phyloP scores from a whole-genome alignment of 2,888 invertebrate genomes.

The Meiosimyza platycephala region DNA sequence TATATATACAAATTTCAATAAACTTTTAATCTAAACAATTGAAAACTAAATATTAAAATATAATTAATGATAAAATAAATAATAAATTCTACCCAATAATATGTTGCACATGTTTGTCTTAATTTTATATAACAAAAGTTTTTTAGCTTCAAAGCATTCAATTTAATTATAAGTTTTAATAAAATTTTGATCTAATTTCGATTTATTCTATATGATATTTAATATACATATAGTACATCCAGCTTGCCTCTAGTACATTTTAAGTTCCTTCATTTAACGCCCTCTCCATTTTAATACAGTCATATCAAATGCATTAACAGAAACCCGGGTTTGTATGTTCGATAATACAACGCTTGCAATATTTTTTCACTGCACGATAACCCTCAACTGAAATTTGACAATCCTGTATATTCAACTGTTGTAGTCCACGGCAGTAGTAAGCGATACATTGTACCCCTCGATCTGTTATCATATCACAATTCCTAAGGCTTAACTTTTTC shows the following conservation, averaged over 20 bases:
- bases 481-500: conserved; percentile 88
- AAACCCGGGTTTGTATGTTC: conserved; percentile 96
- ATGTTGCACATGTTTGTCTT: conserved; percentile 24
- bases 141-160: neutral
- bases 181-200: neutral
- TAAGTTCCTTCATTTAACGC: neutral
- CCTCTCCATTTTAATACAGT: neutral
- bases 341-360: conserved; percentile 91
- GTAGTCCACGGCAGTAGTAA: conserved; percentile 88
- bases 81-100: neutral
- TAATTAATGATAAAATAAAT: conserved; percentile 5
- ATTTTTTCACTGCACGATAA: conserved; percentile 90
- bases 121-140: neutral
- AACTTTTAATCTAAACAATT: conserved; percentile 21
- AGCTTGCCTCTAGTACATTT: conserved; percentile 20
- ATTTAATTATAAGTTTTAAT: neutral
- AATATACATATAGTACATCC: conserved; percentile 1
- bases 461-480: conserved; percentile 92
- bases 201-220: neutral
- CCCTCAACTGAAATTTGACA: conserved; percentile 90
- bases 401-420: conserved; percentile 93
- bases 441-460: conserved; percentile 88
- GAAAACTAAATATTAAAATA: conserved; percentile 14
- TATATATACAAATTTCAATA: conserved; percentile 19
- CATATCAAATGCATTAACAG: conserved; percentile 67